Conservation (phyloP, 1,140 invertebrate species). For the Lerema accius region DNA sequence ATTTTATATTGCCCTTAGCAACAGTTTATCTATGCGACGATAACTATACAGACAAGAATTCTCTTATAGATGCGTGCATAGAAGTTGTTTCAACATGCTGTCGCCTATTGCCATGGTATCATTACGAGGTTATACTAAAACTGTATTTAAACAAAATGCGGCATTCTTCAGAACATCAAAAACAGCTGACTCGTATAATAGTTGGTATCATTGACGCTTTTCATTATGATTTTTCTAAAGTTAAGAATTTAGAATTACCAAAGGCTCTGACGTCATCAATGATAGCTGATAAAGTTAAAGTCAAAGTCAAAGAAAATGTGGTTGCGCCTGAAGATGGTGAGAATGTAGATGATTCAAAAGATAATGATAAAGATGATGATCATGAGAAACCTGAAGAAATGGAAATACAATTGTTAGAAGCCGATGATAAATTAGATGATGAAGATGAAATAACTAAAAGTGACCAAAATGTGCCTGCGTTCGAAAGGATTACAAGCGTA, state of each 20-base stretch:
- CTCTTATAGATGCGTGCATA: conserved; percentile 93
- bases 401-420: conserved; percentile 47
- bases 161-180: conserved; percentile 88
- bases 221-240: conserved; percentile 94
- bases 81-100: conserved; percentile 90
- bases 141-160: conserved; percentile 91
- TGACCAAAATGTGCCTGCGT: conserved; percentile 66
- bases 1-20: conserved; percentile 93
- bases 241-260: conserved; percentile 72
- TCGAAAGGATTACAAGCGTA: conserved; percentile 84
- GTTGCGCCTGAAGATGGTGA: conserved; percentile 26
- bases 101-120: conserved; percentile 91
- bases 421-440: conserved; percentile 58
- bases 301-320: conserved; percentile 40
- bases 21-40: conserved; percentile 91
- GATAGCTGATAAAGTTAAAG: conserved; percentile 39
- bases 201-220: conserved; percentile 94
- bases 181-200: conserved; percentile 91
- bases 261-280: conserved; percentile 60
- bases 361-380: conserved; percentile 48
- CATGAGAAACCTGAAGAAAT: conserved; percentile 47
- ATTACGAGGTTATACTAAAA: conserved; percentile 91
- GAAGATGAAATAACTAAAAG: conserved; percentile 63
- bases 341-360: conserved; percentile 28
- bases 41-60: conserved; percentile 88